phyloP scores from a whole-genome alignment of 1,140 invertebrate genomes.

The Scaptomyza hsui region DNA sequence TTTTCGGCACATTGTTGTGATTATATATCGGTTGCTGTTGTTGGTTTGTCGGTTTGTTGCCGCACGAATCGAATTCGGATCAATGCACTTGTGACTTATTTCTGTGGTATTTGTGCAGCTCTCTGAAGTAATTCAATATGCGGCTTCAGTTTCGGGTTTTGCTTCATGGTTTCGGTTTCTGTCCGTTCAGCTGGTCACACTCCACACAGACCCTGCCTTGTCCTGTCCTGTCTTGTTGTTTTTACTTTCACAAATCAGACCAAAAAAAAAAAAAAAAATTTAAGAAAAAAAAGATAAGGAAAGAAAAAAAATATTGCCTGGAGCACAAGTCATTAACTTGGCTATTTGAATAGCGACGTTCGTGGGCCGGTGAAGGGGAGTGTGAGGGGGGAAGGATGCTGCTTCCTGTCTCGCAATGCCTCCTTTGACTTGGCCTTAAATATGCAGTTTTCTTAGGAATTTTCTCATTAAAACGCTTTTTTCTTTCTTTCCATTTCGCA shows the following conservation, averaged over 20 bases:
- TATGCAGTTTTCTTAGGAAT: slow-evolving; percentile 81
- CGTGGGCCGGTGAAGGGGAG: too few relatives aligned
- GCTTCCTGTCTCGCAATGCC: slow-evolving; percentile 55
- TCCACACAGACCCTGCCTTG: slow-evolving; percentile 1
- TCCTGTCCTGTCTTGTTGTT: slow-evolving; percentile 25
- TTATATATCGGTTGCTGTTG: slow-evolving; percentile 19
- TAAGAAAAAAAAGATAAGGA: too few relatives aligned
- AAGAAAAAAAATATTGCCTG: slow-evolving; percentile 35
- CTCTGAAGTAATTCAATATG: slow-evolving; percentile 30
- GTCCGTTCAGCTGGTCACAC: slow-evolving; percentile 28
- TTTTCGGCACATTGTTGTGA: slow-evolving; percentile 31
- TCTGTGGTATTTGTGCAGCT: slow-evolving; percentile 35
- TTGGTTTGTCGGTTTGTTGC: background rate
- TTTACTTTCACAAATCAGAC: slow-evolving; percentile 71
- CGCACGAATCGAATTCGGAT: slow-evolving; percentile 56
- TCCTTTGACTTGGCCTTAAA: slow-evolving; percentile 55
- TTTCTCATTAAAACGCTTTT: slow-evolving; percentile 73
- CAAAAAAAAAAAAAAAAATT: slow-evolving; percentile 25
- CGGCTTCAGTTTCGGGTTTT: slow-evolving; percentile 32
- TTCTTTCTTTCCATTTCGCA: slow-evolving; percentile 24
- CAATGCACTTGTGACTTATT: slow-evolving; percentile 57
- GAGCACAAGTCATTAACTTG: slow-evolving; percentile 78
- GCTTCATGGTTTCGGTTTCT: slow-evolving; percentile 15
- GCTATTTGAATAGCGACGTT: slow-evolving; percentile 71
- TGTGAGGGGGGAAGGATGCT: slow-evolving; percentile 44